These are phyloP conservation scores for Andrena dorsata DNA, from an alignment of 2,888 invertebrate species.

Conservation along the genomic window DNA sequence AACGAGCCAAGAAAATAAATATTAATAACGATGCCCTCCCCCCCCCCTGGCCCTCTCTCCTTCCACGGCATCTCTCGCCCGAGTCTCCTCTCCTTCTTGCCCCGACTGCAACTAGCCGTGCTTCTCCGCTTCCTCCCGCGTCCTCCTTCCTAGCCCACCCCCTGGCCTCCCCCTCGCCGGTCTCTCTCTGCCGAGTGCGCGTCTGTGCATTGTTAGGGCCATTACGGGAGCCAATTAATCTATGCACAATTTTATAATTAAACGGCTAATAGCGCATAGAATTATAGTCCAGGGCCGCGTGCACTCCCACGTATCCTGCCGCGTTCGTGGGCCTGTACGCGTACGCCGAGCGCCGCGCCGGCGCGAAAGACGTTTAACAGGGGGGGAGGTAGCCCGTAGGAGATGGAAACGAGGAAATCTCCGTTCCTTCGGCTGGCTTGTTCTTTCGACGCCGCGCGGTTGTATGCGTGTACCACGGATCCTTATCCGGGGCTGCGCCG, in stretches of 20 bases:
- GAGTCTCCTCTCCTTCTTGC: constrained; percentile 23
- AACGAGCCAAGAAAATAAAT: constrained; percentile 76
- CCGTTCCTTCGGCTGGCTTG: neutral
- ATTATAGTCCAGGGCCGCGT: constrained; percentile 82
- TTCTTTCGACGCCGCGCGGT: neutral
- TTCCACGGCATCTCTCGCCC: constrained; percentile 13
- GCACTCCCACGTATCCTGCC: constrained; percentile 81
- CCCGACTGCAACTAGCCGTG: constrained; percentile 21
- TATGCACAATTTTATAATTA: constrained; percentile 85
- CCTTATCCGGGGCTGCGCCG: constrained; percentile 28
- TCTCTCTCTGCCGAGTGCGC: constrained; percentile 60
- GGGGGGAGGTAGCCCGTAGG: constrained; percentile 21
- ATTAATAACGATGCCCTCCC: constrained; percentile 77
- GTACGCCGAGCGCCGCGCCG: constrained; percentile 12
- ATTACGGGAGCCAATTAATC: constrained; percentile 84
- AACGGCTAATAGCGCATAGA: constrained; percentile 84
- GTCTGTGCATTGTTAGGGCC: constrained; percentile 80
- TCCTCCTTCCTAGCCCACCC: constrained; percentile 2
- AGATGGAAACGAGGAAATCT: constrained; percentile 53
- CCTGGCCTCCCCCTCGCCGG: constrained; percentile 29
- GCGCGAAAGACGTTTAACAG: constrained; percentile 38
- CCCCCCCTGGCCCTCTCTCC: constrained; percentile 16
- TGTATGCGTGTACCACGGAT: constrained; percentile 66
- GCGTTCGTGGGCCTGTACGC: constrained; percentile 47
- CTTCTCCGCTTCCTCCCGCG: constrained; percentile 41